phyloP scores from a whole-genome alignment of 2,888 invertebrate genomes.

The Cephus rjabovi region DNA sequence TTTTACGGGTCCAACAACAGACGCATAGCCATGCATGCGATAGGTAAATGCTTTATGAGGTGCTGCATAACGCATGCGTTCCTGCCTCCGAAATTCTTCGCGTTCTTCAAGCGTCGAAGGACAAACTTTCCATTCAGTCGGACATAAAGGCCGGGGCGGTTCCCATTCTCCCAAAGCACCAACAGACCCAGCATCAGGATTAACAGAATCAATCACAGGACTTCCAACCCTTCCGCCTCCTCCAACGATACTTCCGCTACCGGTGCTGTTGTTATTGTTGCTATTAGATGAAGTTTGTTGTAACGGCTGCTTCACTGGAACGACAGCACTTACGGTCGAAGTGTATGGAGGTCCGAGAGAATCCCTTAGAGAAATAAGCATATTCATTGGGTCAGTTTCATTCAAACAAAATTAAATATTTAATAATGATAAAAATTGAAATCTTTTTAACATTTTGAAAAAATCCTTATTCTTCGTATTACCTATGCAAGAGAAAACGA shows the following conservation, averaged over 20 bases:
- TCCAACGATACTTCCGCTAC: conserved; percentile 35
- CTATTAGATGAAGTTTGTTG: background rate
- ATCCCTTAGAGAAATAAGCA: conserved; percentile 41
- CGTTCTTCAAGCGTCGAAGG: conserved; percentile 84
- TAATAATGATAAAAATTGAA: background rate
- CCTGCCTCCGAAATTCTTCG: conserved; percentile 81
- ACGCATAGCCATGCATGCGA: conserved; percentile 86
- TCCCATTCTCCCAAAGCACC: conserved; percentile 57
- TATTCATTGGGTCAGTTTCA: background rate
- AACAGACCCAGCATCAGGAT: conserved; percentile 48
- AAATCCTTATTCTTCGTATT: conserved; percentile 14
- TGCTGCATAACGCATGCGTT: conserved; percentile 84
- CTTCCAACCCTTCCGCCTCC: conserved; percentile 44
- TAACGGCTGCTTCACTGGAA: background rate
- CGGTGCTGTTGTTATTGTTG: conserved; percentile 23
- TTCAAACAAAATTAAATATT: background rate
- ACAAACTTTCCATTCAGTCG: conserved; percentile 86
- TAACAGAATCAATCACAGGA: conserved; percentile 50
- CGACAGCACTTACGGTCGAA: background rate
- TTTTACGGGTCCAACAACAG: conserved; percentile 85
- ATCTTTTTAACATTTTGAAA: background rate
- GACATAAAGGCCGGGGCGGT: conserved; percentile 72
- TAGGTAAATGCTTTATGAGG: conserved; percentile 95
- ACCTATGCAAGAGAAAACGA: conserved; percentile 79
- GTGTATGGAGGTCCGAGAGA: conserved; percentile 48